Conservation (phyloP, 2,113 vertebrate genomes). For the Tauraco erythrolophus region DNA sequence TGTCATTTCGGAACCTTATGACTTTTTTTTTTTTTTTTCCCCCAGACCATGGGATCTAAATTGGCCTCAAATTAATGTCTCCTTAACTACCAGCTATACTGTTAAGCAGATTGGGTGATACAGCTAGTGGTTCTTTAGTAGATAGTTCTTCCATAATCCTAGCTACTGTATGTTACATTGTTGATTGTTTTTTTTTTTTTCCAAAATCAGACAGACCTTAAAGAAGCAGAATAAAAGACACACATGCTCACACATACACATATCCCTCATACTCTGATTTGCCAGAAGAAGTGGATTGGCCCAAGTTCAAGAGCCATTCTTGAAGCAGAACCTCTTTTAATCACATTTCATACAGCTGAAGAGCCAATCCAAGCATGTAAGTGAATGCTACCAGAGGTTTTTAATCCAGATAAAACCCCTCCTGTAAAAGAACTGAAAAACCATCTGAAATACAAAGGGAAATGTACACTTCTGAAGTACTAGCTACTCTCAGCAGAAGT, state of each 20-base stretch:
- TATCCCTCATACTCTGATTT: background rate
- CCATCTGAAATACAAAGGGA: background rate
- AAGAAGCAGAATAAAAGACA: slow-evolving; percentile 11
- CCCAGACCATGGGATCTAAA: background rate
- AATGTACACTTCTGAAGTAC: background rate
- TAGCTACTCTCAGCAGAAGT: background rate
- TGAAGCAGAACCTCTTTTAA: slow-evolving; percentile 44
- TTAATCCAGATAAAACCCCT: slow-evolving; percentile 21
- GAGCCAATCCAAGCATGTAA: background rate
- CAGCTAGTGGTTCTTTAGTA: background rate
- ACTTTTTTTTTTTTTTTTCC: background rate
- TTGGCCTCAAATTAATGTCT: background rate
- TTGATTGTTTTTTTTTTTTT: background rate
- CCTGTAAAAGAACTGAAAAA: background rate
- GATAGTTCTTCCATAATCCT: slow-evolving; percentile 3
- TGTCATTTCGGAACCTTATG: background rate
- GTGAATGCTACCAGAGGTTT: background rate
- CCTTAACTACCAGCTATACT: background rate
- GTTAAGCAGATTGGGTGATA: background rate
- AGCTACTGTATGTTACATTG: background rate
- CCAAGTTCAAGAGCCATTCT: slow-evolving; percentile 48
- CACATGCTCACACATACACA: background rate
- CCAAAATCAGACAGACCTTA: background rate
- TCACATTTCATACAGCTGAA: slow-evolving; percentile 36
- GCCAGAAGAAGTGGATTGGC: background rate